Conservation (phyloP, 2,113 vertebrate species). For the Bombycilla garrulus region DNA sequence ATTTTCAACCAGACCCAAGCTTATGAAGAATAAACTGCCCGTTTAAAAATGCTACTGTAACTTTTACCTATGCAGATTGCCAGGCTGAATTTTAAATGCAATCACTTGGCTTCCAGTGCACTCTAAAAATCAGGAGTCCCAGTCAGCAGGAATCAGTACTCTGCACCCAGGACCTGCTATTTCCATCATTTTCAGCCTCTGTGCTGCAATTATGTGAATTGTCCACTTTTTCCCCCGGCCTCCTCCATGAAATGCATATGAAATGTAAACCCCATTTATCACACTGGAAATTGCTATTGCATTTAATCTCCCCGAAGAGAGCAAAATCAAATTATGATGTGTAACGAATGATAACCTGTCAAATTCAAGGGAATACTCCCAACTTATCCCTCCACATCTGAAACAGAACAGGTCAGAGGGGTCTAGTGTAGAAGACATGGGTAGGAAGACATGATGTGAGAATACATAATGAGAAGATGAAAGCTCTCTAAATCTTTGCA, state of each 20-base stretch:
- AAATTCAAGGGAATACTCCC: neutral
- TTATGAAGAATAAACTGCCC: neutral
- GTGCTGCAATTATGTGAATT: neutral
- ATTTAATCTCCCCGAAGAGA: slow-evolving; percentile 43
- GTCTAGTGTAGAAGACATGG: neutral
- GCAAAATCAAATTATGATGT: slow-evolving; percentile 24
- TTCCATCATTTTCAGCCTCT: slow-evolving; percentile 1
- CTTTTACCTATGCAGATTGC: slow-evolving; percentile 49
- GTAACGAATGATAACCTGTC: neutral
- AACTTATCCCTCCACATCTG: neutral
- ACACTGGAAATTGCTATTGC: neutral
- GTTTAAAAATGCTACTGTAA: neutral
- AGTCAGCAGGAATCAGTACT: slow-evolving; percentile 2
- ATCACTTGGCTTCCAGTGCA: slow-evolving; percentile 29
- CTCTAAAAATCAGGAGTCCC: neutral
- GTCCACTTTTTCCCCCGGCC: neutral
- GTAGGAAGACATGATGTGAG: neutral
- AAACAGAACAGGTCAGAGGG: neutral
- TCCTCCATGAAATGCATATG: neutral
- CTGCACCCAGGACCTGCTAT: neutral
- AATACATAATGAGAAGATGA: slow-evolving; percentile 25
- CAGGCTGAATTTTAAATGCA: slow-evolving; percentile 55
- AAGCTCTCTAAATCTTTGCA: slow-evolving; percentile 42
- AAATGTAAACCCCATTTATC: slow-evolving; percentile 1
- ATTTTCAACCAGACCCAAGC: neutral